A percentile compares a stretch with the other conserved stretches of the same genome.
Conservation (phyloP, 2,797 vertebrate genomes). For the Liasis olivaceus region DNA sequence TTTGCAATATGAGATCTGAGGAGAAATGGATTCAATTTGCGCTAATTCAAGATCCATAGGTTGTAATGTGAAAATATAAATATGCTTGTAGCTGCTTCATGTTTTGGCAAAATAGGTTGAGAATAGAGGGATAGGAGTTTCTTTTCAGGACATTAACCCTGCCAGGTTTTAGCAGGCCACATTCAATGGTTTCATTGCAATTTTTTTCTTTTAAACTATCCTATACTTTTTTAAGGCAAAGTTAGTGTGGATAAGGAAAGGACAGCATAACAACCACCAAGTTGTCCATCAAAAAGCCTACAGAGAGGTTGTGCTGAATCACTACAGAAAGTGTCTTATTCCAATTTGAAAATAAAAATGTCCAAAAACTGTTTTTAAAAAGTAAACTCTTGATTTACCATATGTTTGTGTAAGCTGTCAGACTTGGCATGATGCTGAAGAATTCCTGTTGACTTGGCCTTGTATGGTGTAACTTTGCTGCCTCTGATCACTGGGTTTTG, state of each 20-base stretch:
- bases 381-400: too few relatives aligned
- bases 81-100: neutral
- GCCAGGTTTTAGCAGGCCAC: neutral
- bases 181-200: neutral
- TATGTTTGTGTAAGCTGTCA: too few relatives aligned
- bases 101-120: neutral
- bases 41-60: neutral
- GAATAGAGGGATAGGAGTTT: neutral
- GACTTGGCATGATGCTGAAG: too few relatives aligned
- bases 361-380: neutral
- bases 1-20: neutral
- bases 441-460: too few relatives aligned
- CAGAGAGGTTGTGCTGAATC: neutral
- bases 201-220: neutral
- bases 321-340: neutral
- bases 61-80: neutral
- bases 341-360: neutral
- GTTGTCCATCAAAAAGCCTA: neutral
- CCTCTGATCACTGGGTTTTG: too few relatives aligned
- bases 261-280: neutral
- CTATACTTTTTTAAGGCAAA: neutral
- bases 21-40: neutral
- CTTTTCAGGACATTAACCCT: neutral
- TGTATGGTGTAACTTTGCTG: too few relatives aligned
- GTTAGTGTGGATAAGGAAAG: neutral